Evolutionary conservation across 2,888 invertebrate species (phyloP).

Genomic region (Pocota personata): DNA sequence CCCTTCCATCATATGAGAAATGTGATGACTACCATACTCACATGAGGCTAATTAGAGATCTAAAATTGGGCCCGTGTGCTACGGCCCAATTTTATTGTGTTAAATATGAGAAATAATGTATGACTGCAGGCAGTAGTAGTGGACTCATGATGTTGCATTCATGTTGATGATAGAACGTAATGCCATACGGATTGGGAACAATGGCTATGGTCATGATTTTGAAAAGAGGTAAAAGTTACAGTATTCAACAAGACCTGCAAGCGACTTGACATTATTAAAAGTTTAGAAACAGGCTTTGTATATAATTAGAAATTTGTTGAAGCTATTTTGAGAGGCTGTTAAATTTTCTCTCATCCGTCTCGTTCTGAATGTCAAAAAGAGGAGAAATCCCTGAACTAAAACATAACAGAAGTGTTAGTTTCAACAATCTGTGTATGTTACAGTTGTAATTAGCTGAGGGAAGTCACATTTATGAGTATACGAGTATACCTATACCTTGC

Average conservation of each 20-base stretch:
- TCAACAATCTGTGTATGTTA: neutral
- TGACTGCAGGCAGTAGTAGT: conserved; percentile 4
- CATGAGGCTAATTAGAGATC: conserved; percentile 59
- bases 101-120: conserved; percentile 6
- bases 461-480: no score
- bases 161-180: no score
- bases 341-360: neutral
- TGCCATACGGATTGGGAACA: no score
- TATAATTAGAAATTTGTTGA: neutral
- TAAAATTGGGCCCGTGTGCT: neutral
- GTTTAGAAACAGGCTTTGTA: no score
- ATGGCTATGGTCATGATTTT: conserved; percentile 61
- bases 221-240: neutral
- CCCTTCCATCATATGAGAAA: conserved; percentile 3
- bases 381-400: neutral
- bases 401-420: neutral
- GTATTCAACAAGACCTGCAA: neutral
- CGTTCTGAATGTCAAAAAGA: neutral
- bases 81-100: neutral
- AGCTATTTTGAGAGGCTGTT: neutral
- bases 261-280: neutral
- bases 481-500: no score
- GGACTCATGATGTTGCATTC: conserved; percentile 41
- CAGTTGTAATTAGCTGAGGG: no score
- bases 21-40: conserved; percentile 39